These are phyloP conservation scores for Nannobrachium achirus DNA, from an alignment of 2,113 vertebrate genomes.

Conservation along the genomic window DNA sequence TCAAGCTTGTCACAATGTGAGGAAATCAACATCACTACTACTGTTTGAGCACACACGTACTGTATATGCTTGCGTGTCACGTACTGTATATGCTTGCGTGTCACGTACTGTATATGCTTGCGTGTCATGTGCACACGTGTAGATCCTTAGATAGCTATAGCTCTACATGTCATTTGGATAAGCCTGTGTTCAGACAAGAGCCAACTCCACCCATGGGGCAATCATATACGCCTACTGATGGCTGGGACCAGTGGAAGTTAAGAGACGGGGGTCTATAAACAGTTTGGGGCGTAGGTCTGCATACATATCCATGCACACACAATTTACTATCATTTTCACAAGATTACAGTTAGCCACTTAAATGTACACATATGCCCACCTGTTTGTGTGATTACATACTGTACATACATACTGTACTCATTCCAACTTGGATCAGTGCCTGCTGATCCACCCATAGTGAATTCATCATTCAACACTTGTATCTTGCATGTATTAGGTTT, in stretches of 20 bases:
- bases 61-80: no score
- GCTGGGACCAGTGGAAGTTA: slow-evolving; percentile 29
- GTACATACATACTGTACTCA: neutral
- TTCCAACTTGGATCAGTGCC: slow-evolving; percentile 20
- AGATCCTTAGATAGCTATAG: neutral
- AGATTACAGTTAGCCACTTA: slow-evolving; percentile 29
- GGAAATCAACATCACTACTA: neutral
- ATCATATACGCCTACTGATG: slow-evolving; percentile 5
- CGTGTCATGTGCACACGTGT: neutral
- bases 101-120: neutral
- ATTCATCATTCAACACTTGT: slow-evolving; percentile 26
- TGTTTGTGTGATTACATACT: neutral
- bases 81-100: neutral
- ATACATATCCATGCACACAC: slow-evolving; percentile 47
- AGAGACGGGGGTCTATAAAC: slow-evolving; percentile 35
- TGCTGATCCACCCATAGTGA: slow-evolving; percentile 22
- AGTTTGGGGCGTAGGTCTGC: slow-evolving; percentile 30
- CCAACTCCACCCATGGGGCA: neutral
- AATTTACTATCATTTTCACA: slow-evolving; percentile 54
- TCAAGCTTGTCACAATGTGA: neutral
- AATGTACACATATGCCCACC: slow-evolving; percentile 42
- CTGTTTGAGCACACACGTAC: no score
- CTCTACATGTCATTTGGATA: neutral
- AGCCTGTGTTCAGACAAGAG: neutral
- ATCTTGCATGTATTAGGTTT: no score